A percentile compares a stretch with the other conserved stretches of the same genome.
Conservation (phyloP, 2,888 invertebrate genomes). For the Apoda limacodes region DNA sequence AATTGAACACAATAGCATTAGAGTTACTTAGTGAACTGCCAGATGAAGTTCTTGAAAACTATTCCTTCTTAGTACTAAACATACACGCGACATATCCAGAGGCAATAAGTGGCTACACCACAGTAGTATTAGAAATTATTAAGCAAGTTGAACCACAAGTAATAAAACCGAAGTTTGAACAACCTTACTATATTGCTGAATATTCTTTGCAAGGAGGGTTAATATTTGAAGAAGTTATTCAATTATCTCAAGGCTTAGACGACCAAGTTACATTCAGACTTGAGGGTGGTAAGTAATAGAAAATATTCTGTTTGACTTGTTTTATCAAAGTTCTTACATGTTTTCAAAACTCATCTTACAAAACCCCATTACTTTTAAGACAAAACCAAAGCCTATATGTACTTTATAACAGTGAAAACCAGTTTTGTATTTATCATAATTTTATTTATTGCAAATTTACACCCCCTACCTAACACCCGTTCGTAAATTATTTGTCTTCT, state of each 20-base stretch:
- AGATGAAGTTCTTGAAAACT: constrained; percentile 5
- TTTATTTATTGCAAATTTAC: too few relatives aligned
- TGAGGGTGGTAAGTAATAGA: constrained; percentile 29
- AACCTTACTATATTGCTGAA: constrained; percentile 25
- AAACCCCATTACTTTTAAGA: too few relatives aligned
- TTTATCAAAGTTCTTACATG: too few relatives aligned
- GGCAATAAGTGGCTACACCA: constrained; percentile 17
- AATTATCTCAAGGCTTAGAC: constrained; percentile 25
- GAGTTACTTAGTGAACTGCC: too few relatives aligned
- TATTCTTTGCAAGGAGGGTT: constrained; percentile 24
- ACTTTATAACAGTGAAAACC: too few relatives aligned
- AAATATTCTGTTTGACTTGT: too few relatives aligned
- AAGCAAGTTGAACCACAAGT: constrained; percentile 8
- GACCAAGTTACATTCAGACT: constrained; percentile 24
- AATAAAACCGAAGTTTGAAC: constrained; percentile 21
- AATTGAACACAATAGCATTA: too few relatives aligned
- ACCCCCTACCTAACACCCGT: too few relatives aligned
- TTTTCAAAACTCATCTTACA: too few relatives aligned
- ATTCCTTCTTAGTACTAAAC: constrained; percentile 17
- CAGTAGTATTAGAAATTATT: constrained; percentile 19
- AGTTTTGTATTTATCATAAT: too few relatives aligned
- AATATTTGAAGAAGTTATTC: constrained; percentile 22
- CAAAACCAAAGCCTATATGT: too few relatives aligned
- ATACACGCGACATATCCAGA: constrained; percentile 18
- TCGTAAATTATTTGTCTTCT: too few relatives aligned